Evolutionary conservation across 1,140 invertebrate species (phyloP).

Genomic region (Cydia strobilella): DNA sequence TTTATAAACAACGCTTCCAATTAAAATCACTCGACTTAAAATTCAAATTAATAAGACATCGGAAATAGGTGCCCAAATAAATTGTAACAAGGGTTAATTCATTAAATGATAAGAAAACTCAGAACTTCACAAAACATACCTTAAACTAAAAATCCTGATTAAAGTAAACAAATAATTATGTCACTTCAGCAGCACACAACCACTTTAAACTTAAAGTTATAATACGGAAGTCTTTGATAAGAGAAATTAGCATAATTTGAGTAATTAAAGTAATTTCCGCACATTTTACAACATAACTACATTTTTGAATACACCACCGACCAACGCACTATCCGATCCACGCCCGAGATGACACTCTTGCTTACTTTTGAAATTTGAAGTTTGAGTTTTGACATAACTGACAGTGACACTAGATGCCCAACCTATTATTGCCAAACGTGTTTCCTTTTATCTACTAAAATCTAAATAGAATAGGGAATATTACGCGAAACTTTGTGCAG

Average conservation of each 20-base stretch:
- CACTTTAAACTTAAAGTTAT: conserved; percentile 48
- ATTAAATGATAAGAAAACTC: conserved; percentile 3
- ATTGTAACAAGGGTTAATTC: background rate
- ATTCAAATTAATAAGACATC: too few relatives aligned
- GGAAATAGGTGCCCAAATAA: background rate
- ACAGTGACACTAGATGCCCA: conserved; percentile 29
- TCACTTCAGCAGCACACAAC: conserved; percentile 47
- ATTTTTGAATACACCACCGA: conserved; percentile 54
- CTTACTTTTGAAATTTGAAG: background rate
- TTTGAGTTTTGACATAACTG: conserved; percentile 13
- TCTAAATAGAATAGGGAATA: too few relatives aligned
- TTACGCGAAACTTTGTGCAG: too few relatives aligned
- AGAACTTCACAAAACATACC: conserved; percentile 16
- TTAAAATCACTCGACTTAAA: background rate
- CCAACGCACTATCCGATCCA: conserved; percentile 42
- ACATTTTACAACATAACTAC: conserved; percentile 56
- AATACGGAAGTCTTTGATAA: conserved; percentile 46
- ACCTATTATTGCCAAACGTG: background rate
- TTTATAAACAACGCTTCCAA: background rate
- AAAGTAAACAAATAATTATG: conserved; percentile 35
- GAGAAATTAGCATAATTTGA: conserved; percentile 49
- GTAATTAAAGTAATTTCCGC: conserved; percentile 45
- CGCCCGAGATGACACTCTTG: conserved; percentile 49
- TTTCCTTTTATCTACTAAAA: background rate
- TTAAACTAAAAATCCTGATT: conserved; percentile 7